These are phyloP conservation scores for Lysandra bellargus DNA, from an alignment of 2,888 invertebrate genomes.

Conservation along the genomic window DNA sequence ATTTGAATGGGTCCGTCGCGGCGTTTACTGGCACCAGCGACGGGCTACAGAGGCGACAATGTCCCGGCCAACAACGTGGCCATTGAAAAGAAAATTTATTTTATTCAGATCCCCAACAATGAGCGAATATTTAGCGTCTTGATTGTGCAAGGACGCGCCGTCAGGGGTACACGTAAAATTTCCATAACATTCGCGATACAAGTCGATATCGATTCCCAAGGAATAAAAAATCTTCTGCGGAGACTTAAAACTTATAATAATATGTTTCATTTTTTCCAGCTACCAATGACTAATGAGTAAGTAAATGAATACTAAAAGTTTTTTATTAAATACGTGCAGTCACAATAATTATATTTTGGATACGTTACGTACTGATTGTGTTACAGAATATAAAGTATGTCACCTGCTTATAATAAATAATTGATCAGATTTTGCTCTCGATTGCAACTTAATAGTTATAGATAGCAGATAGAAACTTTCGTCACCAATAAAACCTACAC, in stretches of 20 bases:
- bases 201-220: background rate
- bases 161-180: slow-evolving; percentile 31
- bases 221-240: background rate
- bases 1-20: slow-evolving; percentile 79
- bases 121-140: slow-evolving; percentile 47
- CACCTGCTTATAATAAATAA: background rate
- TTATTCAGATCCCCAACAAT: slow-evolving; percentile 55
- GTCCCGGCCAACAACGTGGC: slow-evolving; percentile 71
- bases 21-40: slow-evolving; percentile 75
- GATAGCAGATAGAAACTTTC: background rate
- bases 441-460: background rate
- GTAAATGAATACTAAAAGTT: no score
- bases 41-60: slow-evolving; percentile 76
- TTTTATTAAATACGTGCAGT: no score
- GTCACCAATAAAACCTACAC: slow-evolving; percentile 21
- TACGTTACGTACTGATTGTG: no score
- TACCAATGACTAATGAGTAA: no score
- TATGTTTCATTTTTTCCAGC: no score
- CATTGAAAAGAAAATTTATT: slow-evolving; percentile 77
- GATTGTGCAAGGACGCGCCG: slow-evolving; percentile 54
- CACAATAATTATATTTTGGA: no score
- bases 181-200: slow-evolving; percentile 12
- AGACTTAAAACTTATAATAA: background rate
- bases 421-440: background rate
- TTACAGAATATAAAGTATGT: background rate